These are phyloP conservation scores for Odontesthes bonariensis DNA, from an alignment of 2,113 vertebrate species.

Conservation along the genomic window DNA sequence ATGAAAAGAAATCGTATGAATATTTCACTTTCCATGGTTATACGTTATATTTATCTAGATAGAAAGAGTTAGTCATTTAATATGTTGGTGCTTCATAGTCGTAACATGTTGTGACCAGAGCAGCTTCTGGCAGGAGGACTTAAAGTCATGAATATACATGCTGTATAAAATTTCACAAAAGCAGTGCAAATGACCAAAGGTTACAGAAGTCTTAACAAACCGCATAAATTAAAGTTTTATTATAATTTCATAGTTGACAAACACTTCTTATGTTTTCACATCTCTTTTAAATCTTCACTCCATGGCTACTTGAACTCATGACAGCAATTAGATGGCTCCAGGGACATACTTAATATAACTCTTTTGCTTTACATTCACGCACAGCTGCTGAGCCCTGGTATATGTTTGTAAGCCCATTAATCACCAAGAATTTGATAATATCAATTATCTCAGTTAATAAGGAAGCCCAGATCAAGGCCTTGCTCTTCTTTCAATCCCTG, in stretches of 20 bases:
- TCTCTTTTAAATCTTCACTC: background rate
- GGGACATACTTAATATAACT: conserved; percentile 52
- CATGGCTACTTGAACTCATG: conserved; percentile 30
- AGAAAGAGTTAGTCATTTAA: too few relatives aligned
- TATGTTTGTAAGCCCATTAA: conserved; percentile 69
- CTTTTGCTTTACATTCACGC: conserved; percentile 56
- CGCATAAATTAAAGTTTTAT: background rate
- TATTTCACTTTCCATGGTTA: too few relatives aligned
- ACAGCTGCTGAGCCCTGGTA: conserved; percentile 57
- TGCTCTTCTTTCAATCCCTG: conserved; percentile 59
- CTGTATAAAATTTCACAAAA: too few relatives aligned
- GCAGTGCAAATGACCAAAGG: too few relatives aligned
- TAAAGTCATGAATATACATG: too few relatives aligned
- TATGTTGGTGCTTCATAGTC: too few relatives aligned
- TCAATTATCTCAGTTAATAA: conserved; percentile 79
- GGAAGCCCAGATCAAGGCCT: conserved; percentile 63
- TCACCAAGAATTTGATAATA: conserved; percentile 73
- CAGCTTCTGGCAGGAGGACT: too few relatives aligned
- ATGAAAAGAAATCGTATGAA: too few relatives aligned
- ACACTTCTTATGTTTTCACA: too few relatives aligned
- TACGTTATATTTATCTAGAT: too few relatives aligned
- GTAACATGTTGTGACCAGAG: too few relatives aligned
- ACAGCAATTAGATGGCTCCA: conserved; percentile 63
- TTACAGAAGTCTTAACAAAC: background rate
- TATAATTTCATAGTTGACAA: too few relatives aligned